A percentile compares a stretch with the other conserved stretches of the same genome.
Evolutionary conservation across 1,140 invertebrate genomes (phyloP).

Genomic region (Oreohelix idahoensis): DNA sequence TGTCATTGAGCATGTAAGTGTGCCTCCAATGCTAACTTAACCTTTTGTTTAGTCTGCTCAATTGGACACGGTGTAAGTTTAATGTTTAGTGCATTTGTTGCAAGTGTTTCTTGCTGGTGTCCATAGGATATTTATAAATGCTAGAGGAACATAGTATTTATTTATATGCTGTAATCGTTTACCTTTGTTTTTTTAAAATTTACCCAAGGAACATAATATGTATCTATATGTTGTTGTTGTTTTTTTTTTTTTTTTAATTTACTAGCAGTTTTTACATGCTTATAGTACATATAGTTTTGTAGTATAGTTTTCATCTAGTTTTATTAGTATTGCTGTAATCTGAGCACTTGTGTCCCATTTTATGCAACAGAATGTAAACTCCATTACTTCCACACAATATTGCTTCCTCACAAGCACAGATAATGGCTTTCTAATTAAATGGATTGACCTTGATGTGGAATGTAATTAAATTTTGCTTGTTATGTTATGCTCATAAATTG

Average conservation of each 20-base stretch:
- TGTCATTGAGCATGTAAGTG: background rate
- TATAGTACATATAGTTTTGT: too few species aligned
- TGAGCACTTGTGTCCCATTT: too few species aligned
- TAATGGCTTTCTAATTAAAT: too few species aligned
- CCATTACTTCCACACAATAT: too few species aligned
- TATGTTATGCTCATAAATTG: too few species aligned
- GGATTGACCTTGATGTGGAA: too few species aligned
- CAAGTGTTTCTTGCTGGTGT: background rate
- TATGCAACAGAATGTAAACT: too few species aligned
- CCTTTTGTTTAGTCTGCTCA: background rate
- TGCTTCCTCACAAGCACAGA: too few species aligned
- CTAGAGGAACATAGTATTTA: background rate
- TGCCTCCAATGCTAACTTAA: background rate
- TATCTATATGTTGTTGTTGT: background rate
- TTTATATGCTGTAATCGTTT: background rate
- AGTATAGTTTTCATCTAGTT: too few species aligned
- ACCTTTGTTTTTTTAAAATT: background rate
- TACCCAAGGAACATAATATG: background rate
- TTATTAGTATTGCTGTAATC: too few species aligned
- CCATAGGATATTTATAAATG: background rate
- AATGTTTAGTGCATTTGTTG: background rate
- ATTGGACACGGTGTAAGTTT: conserved; percentile 1
- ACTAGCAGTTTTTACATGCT: too few species aligned
- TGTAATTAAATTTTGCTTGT: too few species aligned
- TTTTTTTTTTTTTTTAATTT: background rate